These are phyloP conservation scores for Tenthredo mesomela DNA, from an alignment of 2,888 invertebrate species.

Conservation along the genomic window DNA sequence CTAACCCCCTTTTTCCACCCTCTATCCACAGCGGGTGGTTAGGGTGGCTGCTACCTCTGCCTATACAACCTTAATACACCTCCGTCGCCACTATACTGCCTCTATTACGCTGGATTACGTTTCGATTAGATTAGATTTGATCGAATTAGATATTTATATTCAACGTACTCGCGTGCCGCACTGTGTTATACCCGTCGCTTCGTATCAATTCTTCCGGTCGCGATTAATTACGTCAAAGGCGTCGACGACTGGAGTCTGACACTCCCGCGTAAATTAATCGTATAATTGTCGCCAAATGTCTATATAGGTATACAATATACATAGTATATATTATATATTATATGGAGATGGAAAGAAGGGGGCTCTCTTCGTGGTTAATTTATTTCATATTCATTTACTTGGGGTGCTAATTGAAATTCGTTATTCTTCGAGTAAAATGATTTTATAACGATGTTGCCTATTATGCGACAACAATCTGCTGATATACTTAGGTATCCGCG, in stretches of 20 bases:
- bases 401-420: background rate
- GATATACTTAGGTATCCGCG: background rate
- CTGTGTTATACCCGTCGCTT: conserved; percentile 9
- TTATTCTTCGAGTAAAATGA: background rate
- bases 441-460: background rate
- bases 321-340: background rate
- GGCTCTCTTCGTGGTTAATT: background rate
- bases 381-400: background rate
- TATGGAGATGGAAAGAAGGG: background rate
- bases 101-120: conserved; percentile 50
- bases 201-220: conserved; percentile 48
- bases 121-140: conserved; percentile 51
- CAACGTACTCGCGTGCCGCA: conserved; percentile 33
- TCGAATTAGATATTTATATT: conserved; percentile 51
- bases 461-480: background rate
- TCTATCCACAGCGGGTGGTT: conserved; percentile 20
- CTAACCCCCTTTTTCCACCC: conserved; percentile 43
- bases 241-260: conserved; percentile 23
- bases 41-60: conserved; percentile 19
- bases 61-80: conserved; percentile 43
- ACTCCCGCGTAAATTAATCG: conserved; percentile 16
- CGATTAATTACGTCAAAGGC: conserved; percentile 38
- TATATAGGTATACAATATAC: background rate
- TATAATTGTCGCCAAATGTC: background rate
- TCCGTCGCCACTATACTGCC: conserved; percentile 41